These are phyloP conservation scores for Trichoplax adhaerens DNA, from an alignment of 37 sponge, comb jelly and placozoan species.

Conservation along the genomic window DNA sequence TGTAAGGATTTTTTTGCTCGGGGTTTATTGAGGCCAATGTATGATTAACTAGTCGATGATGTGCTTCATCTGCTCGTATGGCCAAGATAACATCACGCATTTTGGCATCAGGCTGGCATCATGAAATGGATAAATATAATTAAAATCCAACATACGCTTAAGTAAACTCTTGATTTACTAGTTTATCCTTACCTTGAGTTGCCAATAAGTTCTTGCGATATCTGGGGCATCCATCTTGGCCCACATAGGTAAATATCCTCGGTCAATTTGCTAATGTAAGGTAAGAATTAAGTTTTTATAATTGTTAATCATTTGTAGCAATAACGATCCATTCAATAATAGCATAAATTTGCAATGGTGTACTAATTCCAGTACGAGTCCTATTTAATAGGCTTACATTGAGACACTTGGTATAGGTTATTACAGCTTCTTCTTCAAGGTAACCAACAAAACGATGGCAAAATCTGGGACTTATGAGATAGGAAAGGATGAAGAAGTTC, in stretches of 20 bases:
- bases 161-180: not conserved
- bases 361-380: not conserved
- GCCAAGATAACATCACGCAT: slow-evolving; percentile 84
- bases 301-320: not conserved
- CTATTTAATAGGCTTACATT: slow-evolving; percentile 16
- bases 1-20: slow-evolving; percentile 39
- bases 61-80: slow-evolving; percentile 84
- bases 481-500: slow-evolving; percentile 42
- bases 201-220: slow-evolving; percentile 64
- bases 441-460: slow-evolving; percentile 85
- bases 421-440: slow-evolving; percentile 71
- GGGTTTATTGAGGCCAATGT: slow-evolving; percentile 44
- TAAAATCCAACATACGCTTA: not conserved
- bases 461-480: slow-evolving; percentile 56
- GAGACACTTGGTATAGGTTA: slow-evolving; percentile 67
- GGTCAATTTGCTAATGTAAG: slow-evolving; percentile 38
- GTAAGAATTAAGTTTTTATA: too few relatives aligned
- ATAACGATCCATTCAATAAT: not conserved
- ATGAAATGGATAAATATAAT: slow-evolving; percentile 1
- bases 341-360: not conserved
- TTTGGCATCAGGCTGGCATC: slow-evolving; percentile 55
- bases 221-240: slow-evolving; percentile 33
- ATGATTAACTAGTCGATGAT: slow-evolving; percentile 74
- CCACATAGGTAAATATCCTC: slow-evolving; percentile 57
- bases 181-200: slow-evolving; percentile 28